These are phyloP conservation scores for Acronicta leporina DNA, from an alignment of 2,888 invertebrate genomes.

Conservation along the genomic window DNA sequence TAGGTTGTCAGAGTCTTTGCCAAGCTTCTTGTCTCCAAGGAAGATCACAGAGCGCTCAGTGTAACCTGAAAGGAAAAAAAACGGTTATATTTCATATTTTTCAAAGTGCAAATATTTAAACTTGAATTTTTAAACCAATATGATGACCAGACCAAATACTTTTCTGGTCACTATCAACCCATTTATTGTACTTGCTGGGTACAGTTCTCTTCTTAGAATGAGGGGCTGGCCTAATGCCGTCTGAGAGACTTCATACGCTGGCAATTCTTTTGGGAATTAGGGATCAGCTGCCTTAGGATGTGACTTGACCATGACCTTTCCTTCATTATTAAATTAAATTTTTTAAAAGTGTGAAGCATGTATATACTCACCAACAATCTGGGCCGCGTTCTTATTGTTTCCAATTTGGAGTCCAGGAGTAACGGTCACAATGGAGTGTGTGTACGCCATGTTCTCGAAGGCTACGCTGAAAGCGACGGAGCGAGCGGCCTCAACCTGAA, in stretches of 20 bases:
- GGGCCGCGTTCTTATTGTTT: conserved; percentile 87
- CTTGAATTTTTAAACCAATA: no score
- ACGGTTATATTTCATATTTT: background rate
- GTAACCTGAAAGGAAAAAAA: conserved; percentile 78
- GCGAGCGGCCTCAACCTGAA: conserved; percentile 60
- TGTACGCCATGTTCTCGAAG: conserved; percentile 89
- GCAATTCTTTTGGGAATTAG: no score
- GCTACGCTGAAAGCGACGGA: conserved; percentile 58
- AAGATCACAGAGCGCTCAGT: conserved; percentile 90
- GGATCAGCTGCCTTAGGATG: no score
- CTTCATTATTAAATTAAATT: no score
- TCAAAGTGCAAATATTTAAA: no score
- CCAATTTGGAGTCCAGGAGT: conserved; percentile 86
- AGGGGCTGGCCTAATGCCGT: no score
- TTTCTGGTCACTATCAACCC: no score
- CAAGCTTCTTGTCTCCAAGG: conserved; percentile 91
- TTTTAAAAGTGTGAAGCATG: background rate
- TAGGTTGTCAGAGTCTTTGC: conserved; percentile 87
- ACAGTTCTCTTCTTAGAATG: no score
- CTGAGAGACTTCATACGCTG: no score
- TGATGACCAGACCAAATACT: no score
- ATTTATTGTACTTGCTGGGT: no score
- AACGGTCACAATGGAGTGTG: conserved; percentile 90
- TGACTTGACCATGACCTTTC: no score
- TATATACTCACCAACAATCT: conserved; percentile 86